Evolutionary conservation across 2,888 invertebrate species (phyloP).

Genomic region (Meteorus cinctellus): DNA sequence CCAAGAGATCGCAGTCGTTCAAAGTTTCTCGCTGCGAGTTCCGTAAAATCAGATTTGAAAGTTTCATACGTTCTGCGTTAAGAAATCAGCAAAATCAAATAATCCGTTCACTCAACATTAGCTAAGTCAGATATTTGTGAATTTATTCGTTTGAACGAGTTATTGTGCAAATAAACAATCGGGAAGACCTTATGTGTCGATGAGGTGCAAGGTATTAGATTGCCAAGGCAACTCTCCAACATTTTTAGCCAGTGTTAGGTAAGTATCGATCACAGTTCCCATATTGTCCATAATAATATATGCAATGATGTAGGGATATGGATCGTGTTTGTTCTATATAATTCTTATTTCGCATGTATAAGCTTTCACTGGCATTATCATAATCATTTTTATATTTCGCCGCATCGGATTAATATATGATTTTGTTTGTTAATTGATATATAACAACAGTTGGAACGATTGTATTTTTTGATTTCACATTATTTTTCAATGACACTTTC

Average conservation of each 20-base stretch:
- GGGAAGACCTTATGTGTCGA: slow-evolving; percentile 68
- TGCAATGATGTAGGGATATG: too few species aligned
- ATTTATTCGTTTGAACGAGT: slow-evolving; percentile 19
- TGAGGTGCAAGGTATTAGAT: slow-evolving; percentile 71
- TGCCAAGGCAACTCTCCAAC: slow-evolving; percentile 71
- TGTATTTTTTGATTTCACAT: too few species aligned
- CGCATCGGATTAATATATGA: too few species aligned
- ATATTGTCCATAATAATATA: slow-evolving; percentile 15
- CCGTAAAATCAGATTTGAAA: slow-evolving; percentile 43
- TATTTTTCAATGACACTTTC: slow-evolving; percentile 52
- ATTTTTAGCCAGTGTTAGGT: slow-evolving; percentile 70
- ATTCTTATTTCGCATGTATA: too few species aligned
- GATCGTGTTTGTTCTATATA: too few species aligned
- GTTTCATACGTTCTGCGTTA: slow-evolving; percentile 6
- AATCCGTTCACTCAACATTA: slow-evolving; percentile 9
- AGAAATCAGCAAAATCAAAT: neutral
- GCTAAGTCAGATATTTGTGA: slow-evolving; percentile 35
- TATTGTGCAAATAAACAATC: slow-evolving; percentile 42
- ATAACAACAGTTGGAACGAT: too few species aligned
- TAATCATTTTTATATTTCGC: too few species aligned
- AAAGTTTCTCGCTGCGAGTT: slow-evolving; percentile 35
- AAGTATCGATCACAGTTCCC: slow-evolving; percentile 55
- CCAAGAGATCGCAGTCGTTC: slow-evolving; percentile 60
- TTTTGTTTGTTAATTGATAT: too few species aligned
- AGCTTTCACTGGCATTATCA: too few species aligned